A percentile compares a stretch with the other conserved stretches of the same genome.
These are phyloP conservation scores for Toxonevra muliebris DNA, from an alignment of 2,888 invertebrate species.

Conservation along the genomic window DNA sequence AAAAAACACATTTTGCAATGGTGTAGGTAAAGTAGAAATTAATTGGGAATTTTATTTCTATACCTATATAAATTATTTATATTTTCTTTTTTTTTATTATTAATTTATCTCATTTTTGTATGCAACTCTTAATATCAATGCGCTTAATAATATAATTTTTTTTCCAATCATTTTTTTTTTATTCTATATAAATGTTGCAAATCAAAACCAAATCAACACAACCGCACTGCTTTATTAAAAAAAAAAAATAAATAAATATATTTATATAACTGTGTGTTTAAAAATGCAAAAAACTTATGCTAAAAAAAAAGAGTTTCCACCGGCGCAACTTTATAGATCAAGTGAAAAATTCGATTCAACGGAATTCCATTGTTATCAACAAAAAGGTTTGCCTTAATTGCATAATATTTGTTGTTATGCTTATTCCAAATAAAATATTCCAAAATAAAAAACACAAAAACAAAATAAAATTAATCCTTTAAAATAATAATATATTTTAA, in stretches of 20 bases:
- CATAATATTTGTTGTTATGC: slow-evolving; percentile 23
- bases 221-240: slow-evolving; percentile 15
- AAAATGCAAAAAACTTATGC: slow-evolving; percentile 19
- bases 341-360: slow-evolving; percentile 73
- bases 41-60: too few species aligned
- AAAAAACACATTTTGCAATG: slow-evolving; percentile 18
- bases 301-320: slow-evolving; percentile 60
- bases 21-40: not conserved
- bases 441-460: slow-evolving; percentile 21
- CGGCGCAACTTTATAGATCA: slow-evolving; percentile 72
- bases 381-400: slow-evolving; percentile 61
- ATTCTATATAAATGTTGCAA: not conserved
- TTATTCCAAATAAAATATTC: not conserved
- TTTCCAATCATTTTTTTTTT: slow-evolving; percentile 21
- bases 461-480: slow-evolving; percentile 34
- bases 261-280: too few species aligned
- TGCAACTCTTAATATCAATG: too few species aligned
- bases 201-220: slow-evolving; percentile 7
- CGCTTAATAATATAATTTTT: slow-evolving; percentile 1
- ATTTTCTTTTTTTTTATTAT: slow-evolving; percentile 5
- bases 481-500: not conserved
- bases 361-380: slow-evolving; percentile 67
- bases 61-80: too few species aligned
- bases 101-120: not conserved
- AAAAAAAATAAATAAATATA: slow-evolving; percentile 8